Conservation (phyloP, 2,797 vertebrate genomes). For the Macropodus opercularis region DNA sequence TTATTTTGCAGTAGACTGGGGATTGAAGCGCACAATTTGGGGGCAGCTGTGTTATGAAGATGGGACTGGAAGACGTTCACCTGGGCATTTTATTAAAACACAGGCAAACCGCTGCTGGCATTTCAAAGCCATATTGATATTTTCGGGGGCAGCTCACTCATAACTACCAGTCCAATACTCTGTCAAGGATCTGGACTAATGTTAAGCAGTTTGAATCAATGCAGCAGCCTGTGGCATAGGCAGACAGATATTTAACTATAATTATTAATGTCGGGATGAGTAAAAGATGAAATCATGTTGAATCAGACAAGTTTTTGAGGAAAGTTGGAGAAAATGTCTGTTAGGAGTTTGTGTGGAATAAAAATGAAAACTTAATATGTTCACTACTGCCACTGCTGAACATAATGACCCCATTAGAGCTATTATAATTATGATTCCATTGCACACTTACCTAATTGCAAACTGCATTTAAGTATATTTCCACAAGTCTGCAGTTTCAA, state of each 20-base stretch:
- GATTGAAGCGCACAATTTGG: constrained; percentile 22
- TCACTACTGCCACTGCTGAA: too few species aligned
- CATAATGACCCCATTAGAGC: too few species aligned
- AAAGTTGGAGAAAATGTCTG: neutral
- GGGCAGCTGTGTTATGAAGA: constrained; percentile 9
- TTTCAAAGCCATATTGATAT: constrained; percentile 27
- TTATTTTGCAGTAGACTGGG: too few species aligned
- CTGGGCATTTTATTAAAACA: constrained; percentile 27
- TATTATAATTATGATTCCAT: too few species aligned
- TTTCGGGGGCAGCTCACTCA: constrained; percentile 14
- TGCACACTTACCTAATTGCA: too few species aligned
- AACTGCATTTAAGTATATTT: too few species aligned
- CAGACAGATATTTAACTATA: neutral
- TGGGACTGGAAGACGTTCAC: constrained; percentile 12
- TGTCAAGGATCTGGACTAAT: constrained; percentile 14
- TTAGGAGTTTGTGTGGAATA: too few species aligned
- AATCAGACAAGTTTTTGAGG: neutral
- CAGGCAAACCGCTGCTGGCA: constrained; percentile 36
- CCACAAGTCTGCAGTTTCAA: too few species aligned
- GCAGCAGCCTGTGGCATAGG: neutral
- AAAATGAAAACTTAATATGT: too few species aligned
- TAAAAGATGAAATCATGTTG: neutral
- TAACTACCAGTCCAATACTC: constrained; percentile 28
- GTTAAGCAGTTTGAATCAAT: constrained; percentile 9
- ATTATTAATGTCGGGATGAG: neutral